These are phyloP conservation scores for Bombus difficillimus DNA, from an alignment of 1,140 invertebrate species.

Conservation along the genomic window DNA sequence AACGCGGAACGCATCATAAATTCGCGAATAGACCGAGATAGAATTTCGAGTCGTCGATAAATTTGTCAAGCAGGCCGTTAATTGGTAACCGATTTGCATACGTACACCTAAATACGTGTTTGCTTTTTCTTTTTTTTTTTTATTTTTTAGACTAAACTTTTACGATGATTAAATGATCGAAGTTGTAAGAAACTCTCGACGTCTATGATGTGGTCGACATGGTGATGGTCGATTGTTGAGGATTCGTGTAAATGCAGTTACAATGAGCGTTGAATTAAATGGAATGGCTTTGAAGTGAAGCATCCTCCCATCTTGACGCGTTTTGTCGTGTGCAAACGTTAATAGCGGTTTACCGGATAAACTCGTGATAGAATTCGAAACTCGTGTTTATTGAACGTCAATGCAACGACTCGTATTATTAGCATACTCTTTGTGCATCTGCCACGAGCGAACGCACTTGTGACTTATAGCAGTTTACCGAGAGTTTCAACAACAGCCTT, in stretches of 20 bases:
- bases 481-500: slow-evolving; percentile 58
- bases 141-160: no score
- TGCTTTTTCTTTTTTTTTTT: no score
- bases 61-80: background rate
- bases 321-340: slow-evolving; percentile 42
- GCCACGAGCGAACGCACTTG: slow-evolving; percentile 45
- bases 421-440: slow-evolving; percentile 61
- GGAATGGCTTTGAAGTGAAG: background rate
- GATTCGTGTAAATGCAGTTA: no score
- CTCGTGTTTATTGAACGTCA: slow-evolving; percentile 59
- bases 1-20: background rate
- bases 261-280: background rate
- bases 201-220: no score
- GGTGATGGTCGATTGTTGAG: background rate
- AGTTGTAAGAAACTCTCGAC: no score
- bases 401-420: slow-evolving; percentile 64
- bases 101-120: background rate
- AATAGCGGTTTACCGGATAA: slow-evolving; percentile 57
- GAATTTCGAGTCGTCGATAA: background rate
- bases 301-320: slow-evolving; percentile 10
- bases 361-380: slow-evolving; percentile 30
- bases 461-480: slow-evolving; percentile 52
- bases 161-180: no score
- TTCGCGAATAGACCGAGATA: background rate
- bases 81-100: background rate